Conservation (phyloP, 1,140 invertebrate species). For the Papilio polyxenes region DNA sequence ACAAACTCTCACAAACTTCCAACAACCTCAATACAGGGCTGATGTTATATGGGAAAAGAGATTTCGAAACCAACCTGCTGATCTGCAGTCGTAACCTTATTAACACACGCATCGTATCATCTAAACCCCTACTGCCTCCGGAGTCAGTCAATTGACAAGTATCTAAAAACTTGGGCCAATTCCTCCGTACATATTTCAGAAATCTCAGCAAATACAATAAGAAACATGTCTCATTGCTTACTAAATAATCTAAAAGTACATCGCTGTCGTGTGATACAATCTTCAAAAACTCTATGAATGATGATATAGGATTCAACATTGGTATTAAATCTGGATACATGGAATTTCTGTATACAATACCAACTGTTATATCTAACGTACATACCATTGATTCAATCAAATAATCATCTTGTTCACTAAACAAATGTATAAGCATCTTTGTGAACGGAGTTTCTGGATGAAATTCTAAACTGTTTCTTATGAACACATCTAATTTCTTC, state of each 20-base stretch:
- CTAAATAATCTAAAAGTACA: constrained; percentile 91
- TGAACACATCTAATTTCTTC: constrained; percentile 89
- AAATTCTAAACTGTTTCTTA: constrained; percentile 90
- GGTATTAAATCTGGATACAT: constrained; percentile 88
- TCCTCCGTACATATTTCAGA: constrained; percentile 91
- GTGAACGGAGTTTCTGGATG: constrained; percentile 93
- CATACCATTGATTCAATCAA: constrained; percentile 96
- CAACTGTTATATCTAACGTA: constrained; percentile 91
- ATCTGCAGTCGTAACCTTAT: constrained; percentile 90
- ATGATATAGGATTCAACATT: constrained; percentile 90
- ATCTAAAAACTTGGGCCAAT: constrained; percentile 90
- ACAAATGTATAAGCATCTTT: constrained; percentile 93
- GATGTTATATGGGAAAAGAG: constrained; percentile 94
- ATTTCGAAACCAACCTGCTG: constrained; percentile 89
- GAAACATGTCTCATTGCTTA: constrained; percentile 95
- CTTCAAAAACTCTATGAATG: constrained; percentile 91
- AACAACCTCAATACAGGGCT: constrained; percentile 91
- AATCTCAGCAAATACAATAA: constrained; percentile 92
- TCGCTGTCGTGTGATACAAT: constrained; percentile 91
- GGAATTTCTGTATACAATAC: constrained; percentile 90
- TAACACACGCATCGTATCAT: constrained; percentile 91
- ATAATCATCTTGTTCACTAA: constrained; percentile 94
- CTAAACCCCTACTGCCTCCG: constrained; percentile 84
- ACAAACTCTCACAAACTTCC: constrained; percentile 92
- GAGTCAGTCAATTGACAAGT: constrained; percentile 84